phyloP scores from a whole-genome alignment of 2,113 vertebrate species.

The pig (Sus scrofa) region T2T-Sscrofa CM000816.6:65187501-65188000 shows the following conservation, averaged over 20 bases:
- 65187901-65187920: slow-evolving; percentile 24
- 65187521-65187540: neutral
- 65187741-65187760: neutral
- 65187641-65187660: neutral
- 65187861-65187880: slow-evolving; percentile 25
- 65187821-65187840: slow-evolving; percentile 28
- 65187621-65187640: neutral
- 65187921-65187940: neutral
- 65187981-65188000: neutral
- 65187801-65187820: neutral
- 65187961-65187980: neutral
- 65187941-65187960: neutral
- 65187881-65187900: neutral
- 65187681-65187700: too few relatives aligned
- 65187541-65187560: neutral
- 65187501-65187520: too few relatives aligned
- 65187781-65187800: neutral
- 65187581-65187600: neutral
- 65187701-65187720: neutral
- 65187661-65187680: neutral
- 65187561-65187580: neutral
- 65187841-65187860: neutral
- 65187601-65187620: neutral
- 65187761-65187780: neutral
- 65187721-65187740: neutral